A percentile compares a stretch with the other conserved stretches of the same genome.
Conservation (phyloP, 2,888 invertebrate species). For the Chloroclysta siterata region DNA sequence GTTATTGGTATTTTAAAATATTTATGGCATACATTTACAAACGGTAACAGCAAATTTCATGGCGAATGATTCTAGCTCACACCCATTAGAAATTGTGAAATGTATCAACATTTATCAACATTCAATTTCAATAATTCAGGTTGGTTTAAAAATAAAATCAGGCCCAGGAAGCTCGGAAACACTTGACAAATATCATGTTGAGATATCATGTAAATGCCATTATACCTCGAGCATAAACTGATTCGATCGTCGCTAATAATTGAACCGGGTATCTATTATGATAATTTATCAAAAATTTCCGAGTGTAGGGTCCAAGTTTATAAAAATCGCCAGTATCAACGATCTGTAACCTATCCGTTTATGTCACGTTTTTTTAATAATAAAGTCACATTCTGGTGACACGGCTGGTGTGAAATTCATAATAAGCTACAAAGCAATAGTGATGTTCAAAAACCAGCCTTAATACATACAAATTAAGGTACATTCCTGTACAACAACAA, state of each 20-base stretch:
- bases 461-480: slow-evolving; percentile 36
- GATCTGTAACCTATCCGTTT: slow-evolving; percentile 15
- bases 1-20: slow-evolving; percentile 2
- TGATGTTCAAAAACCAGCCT: slow-evolving; percentile 40
- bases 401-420: slow-evolving; percentile 22
- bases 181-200: neutral
- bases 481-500: slow-evolving; percentile 55
- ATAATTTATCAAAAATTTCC: no score
- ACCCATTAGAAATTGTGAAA: neutral
- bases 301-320: neutral
- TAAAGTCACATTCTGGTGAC: slow-evolving; percentile 24
- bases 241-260: no score
- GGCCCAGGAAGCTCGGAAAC: neutral
- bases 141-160: neutral
- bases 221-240: no score
- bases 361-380: slow-evolving; percentile 5
- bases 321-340: neutral
- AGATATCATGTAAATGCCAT: neutral
- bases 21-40: slow-evolving; percentile 24
- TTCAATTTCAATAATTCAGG: slow-evolving; percentile 14
- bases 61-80: neutral
- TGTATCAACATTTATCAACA: no score
- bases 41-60: slow-evolving; percentile 30
- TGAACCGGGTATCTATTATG: no score
- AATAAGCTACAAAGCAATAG: slow-evolving; percentile 26